A percentile compares a stretch with the other conserved stretches of the same genome.
phyloP scores from a whole-genome alignment of 2,797 vertebrate genomes.

The Sebastes umbrosus region DNA sequence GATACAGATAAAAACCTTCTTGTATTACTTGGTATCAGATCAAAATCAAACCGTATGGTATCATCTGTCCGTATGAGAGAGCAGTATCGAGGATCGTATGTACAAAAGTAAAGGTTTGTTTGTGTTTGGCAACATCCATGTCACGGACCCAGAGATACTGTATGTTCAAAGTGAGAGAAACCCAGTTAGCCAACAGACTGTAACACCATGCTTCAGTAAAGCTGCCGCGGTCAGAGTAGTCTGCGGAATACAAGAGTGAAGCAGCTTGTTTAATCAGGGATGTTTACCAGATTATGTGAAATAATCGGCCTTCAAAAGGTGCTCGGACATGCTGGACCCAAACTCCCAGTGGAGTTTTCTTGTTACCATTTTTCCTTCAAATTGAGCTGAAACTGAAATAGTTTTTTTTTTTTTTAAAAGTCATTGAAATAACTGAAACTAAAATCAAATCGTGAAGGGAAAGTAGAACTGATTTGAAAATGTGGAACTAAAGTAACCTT shows the following conservation, averaged over 20 bases:
- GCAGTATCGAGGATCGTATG: neutral
- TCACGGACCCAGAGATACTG: neutral
- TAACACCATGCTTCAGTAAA: constrained; percentile 28
- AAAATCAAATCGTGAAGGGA: constrained; percentile 14
- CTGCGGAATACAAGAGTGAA: neutral
- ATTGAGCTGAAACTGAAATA: constrained; percentile 7
- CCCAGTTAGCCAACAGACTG: constrained; percentile 14
- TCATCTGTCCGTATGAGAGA: neutral
- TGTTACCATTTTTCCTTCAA: neutral
- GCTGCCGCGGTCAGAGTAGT: constrained; percentile 24
- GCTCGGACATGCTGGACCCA: neutral
- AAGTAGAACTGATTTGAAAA: constrained; percentile 38
- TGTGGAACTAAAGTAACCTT: constrained; percentile 65
- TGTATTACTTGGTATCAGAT: neutral
- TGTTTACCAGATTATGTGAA: constrained; percentile 39
- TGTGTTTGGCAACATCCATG: neutral
- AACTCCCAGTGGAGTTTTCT: neutral
- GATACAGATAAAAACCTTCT: neutral
- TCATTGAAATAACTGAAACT: constrained; percentile 22
- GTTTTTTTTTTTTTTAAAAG: neutral
- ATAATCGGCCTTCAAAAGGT: constrained; percentile 32
- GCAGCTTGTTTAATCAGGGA: constrained; percentile 29
- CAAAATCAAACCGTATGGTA: too few relatives aligned
- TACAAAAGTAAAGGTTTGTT: neutral
- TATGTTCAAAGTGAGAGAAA: neutral